These are phyloP conservation scores for Notothenia rossii DNA, from an alignment of 2,113 vertebrate genomes.

Conservation along the genomic window DNA sequence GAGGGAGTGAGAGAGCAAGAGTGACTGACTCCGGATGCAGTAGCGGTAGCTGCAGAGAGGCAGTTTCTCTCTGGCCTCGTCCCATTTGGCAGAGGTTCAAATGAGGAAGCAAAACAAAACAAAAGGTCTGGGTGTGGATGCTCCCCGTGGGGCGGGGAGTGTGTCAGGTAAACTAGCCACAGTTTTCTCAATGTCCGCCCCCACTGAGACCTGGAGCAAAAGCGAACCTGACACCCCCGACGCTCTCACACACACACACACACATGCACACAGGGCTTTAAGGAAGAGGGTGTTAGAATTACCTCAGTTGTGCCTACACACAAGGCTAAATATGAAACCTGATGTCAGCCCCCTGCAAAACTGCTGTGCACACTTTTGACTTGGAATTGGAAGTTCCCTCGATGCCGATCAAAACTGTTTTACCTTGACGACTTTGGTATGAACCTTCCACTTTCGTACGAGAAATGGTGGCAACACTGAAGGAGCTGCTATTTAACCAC, in stretches of 20 bases:
- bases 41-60: conserved; percentile 21
- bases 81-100: conserved; percentile 71
- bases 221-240: conserved; percentile 70
- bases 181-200: conserved; percentile 58
- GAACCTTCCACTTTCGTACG: conserved; percentile 50
- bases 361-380: conserved; percentile 50
- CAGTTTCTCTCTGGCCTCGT: conserved; percentile 43
- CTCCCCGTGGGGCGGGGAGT: conserved; percentile 24
- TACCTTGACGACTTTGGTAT: conserved; percentile 56
- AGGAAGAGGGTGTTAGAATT: conserved; percentile 51
- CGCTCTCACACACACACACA: conserved; percentile 15
- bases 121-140: conserved; percentile 38
- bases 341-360: conserved; percentile 53
- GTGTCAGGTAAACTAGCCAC: conserved; percentile 68
- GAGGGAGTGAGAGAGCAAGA: conserved; percentile 45
- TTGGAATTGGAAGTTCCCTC: conserved; percentile 49
- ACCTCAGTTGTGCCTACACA: conserved; percentile 40
- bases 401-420: conserved; percentile 59
- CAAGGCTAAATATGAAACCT: conserved; percentile 59
- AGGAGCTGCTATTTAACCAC: conserved; percentile 63
- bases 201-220: conserved; percentile 58
- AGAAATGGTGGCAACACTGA: conserved; percentile 47
- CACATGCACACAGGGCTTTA: conserved; percentile 6
- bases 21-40: conserved; percentile 24
- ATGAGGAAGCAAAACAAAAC: conserved; percentile 48